Evolutionary conservation across 2,113 vertebrate genomes (phyloP).

Genomic region (Chionomys nivalis): DNA sequence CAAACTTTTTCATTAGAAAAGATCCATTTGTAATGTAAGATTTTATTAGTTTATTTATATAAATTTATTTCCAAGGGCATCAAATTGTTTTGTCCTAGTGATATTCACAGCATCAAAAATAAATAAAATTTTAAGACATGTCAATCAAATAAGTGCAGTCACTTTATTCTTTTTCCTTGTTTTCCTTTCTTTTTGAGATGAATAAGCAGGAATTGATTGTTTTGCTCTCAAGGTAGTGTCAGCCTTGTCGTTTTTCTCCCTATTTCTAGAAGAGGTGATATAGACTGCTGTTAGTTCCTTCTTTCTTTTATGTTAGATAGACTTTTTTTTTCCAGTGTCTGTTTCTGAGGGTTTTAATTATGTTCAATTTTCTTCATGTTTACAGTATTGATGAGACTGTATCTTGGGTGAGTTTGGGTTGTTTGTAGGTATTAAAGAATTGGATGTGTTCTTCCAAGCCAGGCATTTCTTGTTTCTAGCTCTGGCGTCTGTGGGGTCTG

Average conservation of each 20-base stretch:
- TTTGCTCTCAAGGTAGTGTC: not conserved
- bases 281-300: not conserved
- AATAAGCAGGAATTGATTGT: not conserved
- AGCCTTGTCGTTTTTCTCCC: not conserved
- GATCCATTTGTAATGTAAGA: conserved; percentile 37
- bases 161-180: not conserved
- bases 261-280: not conserved
- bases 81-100: conserved; percentile 95
- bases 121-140: not conserved
- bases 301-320: not conserved
- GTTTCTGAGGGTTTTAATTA: not conserved
- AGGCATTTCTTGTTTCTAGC: too few relatives aligned
- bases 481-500: not conserved
- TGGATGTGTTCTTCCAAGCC: not conserved
- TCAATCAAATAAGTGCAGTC: not conserved
- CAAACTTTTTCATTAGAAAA: not conserved
- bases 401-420: not conserved
- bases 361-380: not conserved
- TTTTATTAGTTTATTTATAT: conserved; percentile 85
- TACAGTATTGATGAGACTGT: too few relatives aligned
- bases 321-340: conserved; percentile 9
- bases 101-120: conserved; percentile 92
- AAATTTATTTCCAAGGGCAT: conserved; percentile 94
- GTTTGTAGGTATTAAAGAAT: not conserved
- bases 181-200: not conserved